These are phyloP conservation scores for Laspeyria flexula DNA, from an alignment of 2,888 invertebrate genomes.

Conservation along the genomic window DNA sequence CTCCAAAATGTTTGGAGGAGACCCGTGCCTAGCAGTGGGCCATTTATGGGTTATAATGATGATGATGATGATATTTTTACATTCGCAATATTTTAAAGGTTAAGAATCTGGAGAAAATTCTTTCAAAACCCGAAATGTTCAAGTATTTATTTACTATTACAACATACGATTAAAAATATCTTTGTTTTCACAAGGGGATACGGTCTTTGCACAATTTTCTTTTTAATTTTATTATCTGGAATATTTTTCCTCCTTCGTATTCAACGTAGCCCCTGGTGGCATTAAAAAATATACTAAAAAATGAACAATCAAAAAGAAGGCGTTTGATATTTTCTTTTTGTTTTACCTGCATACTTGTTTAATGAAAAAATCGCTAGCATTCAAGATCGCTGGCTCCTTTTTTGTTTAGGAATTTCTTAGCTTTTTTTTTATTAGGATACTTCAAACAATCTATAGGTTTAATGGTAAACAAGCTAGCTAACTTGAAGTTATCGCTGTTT, in stretches of 20 bases:
- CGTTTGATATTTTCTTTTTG: neutral
- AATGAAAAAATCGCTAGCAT: neutral
- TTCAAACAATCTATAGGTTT: neutral
- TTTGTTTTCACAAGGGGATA: neutral
- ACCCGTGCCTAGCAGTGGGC: too few species aligned
- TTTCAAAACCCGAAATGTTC: neutral
- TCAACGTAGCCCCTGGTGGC: neutral
- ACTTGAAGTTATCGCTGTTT: too few species aligned
- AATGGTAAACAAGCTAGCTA: too few species aligned
- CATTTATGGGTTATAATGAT: too few species aligned
- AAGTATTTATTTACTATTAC: neutral
- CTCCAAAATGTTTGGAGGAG: too few species aligned
- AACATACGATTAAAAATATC: conserved; percentile 6
- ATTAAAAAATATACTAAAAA: neutral
- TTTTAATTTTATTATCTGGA: conserved; percentile 3
- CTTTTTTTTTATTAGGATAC: too few species aligned
- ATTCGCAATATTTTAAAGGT: too few species aligned
- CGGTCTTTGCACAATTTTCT: neutral
- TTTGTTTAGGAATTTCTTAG: neutral
- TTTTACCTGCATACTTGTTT: neutral
- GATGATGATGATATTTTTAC: too few species aligned
- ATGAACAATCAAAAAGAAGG: neutral
- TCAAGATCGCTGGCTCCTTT: neutral
- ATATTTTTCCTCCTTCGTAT: neutral
- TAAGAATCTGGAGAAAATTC: too few species aligned